These are phyloP conservation scores for Phrynocephalus forsythii DNA, from an alignment of 2,797 vertebrate species.

Conservation along the genomic window DNA sequence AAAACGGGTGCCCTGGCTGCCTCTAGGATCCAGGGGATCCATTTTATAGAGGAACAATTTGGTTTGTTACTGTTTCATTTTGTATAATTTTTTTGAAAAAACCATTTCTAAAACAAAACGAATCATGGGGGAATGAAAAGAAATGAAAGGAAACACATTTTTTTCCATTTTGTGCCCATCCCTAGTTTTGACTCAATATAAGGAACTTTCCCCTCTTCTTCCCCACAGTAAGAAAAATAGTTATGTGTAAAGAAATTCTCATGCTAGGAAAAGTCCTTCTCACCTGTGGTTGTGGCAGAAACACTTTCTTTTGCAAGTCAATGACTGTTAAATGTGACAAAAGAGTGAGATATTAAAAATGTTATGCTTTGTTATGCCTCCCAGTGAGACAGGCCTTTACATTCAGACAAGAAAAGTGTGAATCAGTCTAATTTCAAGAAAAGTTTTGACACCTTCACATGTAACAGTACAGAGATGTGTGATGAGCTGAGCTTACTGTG, in stretches of 20 bases:
- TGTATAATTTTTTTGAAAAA: too few species aligned
- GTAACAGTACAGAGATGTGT: constrained; percentile 18
- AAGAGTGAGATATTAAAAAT: constrained; percentile 26
- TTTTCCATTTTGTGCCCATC: too few species aligned
- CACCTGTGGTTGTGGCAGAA: constrained; percentile 3
- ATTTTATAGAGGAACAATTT: too few species aligned
- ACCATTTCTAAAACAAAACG: too few species aligned
- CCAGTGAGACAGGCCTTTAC: not conserved
- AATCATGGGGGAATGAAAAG: too few species aligned
- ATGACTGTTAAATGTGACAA: constrained; percentile 20
- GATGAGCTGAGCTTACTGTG: constrained; percentile 28
- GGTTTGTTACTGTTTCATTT: too few species aligned
- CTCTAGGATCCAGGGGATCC: too few species aligned
- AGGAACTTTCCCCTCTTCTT: not conserved
- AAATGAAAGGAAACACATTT: too few species aligned
- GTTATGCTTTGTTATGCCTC: constrained; percentile 33
- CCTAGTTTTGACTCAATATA: not conserved
- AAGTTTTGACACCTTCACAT: not conserved
- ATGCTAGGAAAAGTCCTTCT: not conserved
- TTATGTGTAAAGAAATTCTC: too few species aligned
- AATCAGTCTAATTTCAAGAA: constrained; percentile 36
- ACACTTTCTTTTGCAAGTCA: constrained; percentile 28
- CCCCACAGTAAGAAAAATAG: not conserved
- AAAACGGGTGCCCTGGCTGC: too few species aligned
- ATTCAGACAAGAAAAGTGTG: constrained; percentile 34